Percentiles rank a stretch among this genome's conserved stretches.
phyloP scores from a whole-genome alignment of 2,113 vertebrate species.

The Pseudopodoces humilis region DNA sequence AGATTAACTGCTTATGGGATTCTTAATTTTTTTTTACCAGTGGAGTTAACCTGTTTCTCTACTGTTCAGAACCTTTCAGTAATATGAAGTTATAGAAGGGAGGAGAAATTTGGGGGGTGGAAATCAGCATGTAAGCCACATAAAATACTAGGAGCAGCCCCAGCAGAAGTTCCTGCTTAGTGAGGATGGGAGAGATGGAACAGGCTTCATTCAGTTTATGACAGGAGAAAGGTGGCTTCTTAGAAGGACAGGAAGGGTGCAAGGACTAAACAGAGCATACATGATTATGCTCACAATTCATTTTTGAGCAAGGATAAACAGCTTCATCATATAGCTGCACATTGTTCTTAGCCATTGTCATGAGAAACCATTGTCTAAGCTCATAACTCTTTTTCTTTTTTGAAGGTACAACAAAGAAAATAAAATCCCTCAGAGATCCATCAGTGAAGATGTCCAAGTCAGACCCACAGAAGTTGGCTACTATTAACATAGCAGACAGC shows the following conservation, averaged over 20 bases:
- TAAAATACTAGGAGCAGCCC: not conserved
- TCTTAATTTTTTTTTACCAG: not conserved
- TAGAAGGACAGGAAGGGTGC: not conserved
- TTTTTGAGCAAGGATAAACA: not conserved
- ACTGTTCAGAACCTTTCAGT: not conserved
- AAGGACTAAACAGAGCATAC: not conserved
- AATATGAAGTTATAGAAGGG: not conserved
- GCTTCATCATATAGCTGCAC: not conserved
- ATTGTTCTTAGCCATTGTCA: not conserved
- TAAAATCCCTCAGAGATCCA: conserved; percentile 93
- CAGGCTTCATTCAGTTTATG: not conserved
- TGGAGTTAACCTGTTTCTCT: not conserved
- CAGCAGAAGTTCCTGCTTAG: not conserved
- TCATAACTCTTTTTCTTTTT: not conserved
- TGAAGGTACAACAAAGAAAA: conserved; percentile 84
- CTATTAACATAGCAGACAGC: conserved; percentile 84
- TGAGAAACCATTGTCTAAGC: not conserved
- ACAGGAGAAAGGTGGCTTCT: not conserved
- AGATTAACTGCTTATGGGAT: not conserved
- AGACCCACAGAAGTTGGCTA: conserved; percentile 85
- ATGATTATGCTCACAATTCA: not conserved
- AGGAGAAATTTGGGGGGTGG: not conserved
- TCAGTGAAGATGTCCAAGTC: conserved; percentile 95
- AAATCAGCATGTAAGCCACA: not conserved
- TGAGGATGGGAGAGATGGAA: not conserved